Base-by-base conservation (phyloP, 2,888 invertebrate genomes). In the Spodoptera picta region DNA sequence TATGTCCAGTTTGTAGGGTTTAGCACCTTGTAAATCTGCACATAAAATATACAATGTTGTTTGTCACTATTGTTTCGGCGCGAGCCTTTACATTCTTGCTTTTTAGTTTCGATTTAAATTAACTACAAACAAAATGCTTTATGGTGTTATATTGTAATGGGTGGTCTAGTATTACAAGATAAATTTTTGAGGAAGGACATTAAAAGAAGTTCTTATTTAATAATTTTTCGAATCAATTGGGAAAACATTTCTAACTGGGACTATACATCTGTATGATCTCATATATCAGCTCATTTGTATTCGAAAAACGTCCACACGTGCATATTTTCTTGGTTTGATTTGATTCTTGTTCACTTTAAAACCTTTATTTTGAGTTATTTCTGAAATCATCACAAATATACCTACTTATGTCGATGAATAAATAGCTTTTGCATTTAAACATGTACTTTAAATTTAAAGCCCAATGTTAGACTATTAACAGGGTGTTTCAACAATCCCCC, bases 31-130 rank as follows among this genome's bases (percentile, higher is more conserved):
- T 93, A 92, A 93, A 92, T 92, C 87, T 86, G 53, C 73, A 77
- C 85, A 88, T 92, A 92, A 92, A 92, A 90, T 83, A 87, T 89
- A 93, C 92, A 92, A 90, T 91, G 92, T 92, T 85, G 89, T 82
- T 91, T 84, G 88, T 81, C 77, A 68, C 65, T 74, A 77, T 83
- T 82, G 84, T 87, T 88, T 85, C 70, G 84, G 81, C 73, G 67
- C 73, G 73, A 60, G 69, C 71, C 73, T 69, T 73, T 80, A 83
- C 85, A 83, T 81, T 87, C 82, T 84, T 85, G 83, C 80, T 77
- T 79, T 77, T 80, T 77, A 71, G 77, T 81, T 78, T 82, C 63
- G 65, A 75, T 80, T 84, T 81, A 76, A 85, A 83, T 80, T 78
- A 85, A 81, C 74, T 59, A 55, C 60, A 19, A 42, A 65, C 51